Conservation (phyloP, 2,888 invertebrate species). For the Pammene aurita region DNA sequence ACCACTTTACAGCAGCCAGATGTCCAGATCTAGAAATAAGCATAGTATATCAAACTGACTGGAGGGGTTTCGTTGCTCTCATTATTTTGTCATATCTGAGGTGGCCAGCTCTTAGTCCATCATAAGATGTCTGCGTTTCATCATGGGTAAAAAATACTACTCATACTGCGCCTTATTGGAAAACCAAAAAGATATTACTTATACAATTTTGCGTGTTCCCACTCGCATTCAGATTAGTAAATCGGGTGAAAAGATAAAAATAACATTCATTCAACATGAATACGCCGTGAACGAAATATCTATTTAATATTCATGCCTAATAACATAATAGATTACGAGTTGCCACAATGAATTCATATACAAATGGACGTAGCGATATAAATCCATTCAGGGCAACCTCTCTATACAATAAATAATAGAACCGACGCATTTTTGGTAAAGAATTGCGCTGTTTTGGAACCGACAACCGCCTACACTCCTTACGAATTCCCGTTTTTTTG, state of each 20-base stretch:
- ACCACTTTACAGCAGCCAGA: too few species aligned
- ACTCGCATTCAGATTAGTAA: too few species aligned
- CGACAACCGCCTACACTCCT: neutral
- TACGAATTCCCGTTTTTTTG: constrained; percentile 7
- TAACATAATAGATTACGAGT: neutral
- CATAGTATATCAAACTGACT: too few species aligned
- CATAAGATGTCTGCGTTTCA: too few species aligned
- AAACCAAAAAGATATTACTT: too few species aligned
- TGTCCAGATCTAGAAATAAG: too few species aligned
- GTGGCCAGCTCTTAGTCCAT: too few species aligned
- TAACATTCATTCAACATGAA: constrained; percentile 1
- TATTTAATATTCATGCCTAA: neutral
- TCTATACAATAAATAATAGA: neutral
- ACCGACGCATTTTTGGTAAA: neutral
- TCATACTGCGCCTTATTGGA: too few species aligned
- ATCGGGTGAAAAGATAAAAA: neutral
- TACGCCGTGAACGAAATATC: neutral
- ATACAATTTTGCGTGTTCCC: too few species aligned
- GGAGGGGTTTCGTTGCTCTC: too few species aligned
- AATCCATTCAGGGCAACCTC: neutral
- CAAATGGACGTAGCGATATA: neutral
- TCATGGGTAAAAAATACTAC: too few species aligned
- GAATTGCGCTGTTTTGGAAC: neutral
- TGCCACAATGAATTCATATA: constrained; percentile 1
- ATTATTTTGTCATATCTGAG: too few species aligned